phyloP scores from a whole-genome alignment of 1,140 invertebrate genomes.

The Platorchestia sp. region DNA sequence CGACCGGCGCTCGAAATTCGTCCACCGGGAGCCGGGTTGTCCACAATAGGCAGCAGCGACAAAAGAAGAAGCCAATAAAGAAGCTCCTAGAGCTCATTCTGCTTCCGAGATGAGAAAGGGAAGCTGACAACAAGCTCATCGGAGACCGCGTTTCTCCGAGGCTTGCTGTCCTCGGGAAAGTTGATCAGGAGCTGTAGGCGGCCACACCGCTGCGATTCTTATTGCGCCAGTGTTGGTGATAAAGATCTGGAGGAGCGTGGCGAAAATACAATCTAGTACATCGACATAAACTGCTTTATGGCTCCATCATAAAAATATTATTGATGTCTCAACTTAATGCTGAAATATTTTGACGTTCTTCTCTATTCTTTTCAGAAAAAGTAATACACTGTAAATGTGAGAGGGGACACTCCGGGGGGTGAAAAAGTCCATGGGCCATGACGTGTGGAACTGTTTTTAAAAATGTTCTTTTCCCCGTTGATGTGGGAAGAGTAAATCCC shows the following conservation, averaged over 20 bases:
- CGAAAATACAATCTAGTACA: not conserved
- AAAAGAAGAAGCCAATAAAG: conserved; percentile 51
- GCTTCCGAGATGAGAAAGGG: conserved; percentile 47
- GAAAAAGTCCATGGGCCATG: too few relatives aligned
- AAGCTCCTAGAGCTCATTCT: conserved; percentile 53
- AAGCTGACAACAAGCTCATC: conserved; percentile 47
- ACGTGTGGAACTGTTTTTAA: too few relatives aligned
- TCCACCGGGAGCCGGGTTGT: not conserved
- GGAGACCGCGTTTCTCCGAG: not conserved
- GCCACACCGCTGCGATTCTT: not conserved
- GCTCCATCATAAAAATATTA: not conserved
- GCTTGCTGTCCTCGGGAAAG: conserved; percentile 14
- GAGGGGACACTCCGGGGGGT: too few relatives aligned
- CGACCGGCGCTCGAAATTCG: not conserved
- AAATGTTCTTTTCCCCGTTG: too few relatives aligned
- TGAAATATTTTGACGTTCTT: not conserved
- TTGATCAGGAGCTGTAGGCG: not conserved
- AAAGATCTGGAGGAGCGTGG: not conserved
- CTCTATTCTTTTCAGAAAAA: not conserved
- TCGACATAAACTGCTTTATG: not conserved
- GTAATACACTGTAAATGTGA: not conserved
- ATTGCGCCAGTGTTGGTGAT: not conserved
- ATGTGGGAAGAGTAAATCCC: too few relatives aligned
- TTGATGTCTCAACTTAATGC: not conserved
- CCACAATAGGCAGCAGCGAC: conserved; percentile 36